Conservation (phyloP, 2,888 invertebrate genomes). For the Cactoblastis cactorum region DNA sequence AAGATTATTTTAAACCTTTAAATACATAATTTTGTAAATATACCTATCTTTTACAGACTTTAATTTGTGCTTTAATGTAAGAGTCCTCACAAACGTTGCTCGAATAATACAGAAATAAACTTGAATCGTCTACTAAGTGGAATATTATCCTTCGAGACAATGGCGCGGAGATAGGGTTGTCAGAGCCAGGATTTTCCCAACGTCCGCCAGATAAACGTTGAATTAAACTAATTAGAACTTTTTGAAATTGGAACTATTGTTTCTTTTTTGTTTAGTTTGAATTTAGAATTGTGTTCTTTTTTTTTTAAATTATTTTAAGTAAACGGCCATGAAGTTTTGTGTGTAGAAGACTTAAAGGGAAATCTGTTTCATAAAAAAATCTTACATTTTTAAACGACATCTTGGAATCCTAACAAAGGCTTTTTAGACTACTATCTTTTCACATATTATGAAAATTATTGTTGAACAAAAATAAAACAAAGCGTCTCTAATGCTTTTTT, state of each 20-base stretch:
- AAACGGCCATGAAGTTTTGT: neutral
- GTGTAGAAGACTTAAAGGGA: neutral
- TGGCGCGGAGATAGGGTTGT: constrained; percentile 22
- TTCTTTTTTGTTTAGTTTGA: neutral
- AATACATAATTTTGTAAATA: no score
- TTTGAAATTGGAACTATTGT: constrained; percentile 1
- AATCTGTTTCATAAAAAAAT: no score
- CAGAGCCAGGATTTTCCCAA: constrained; percentile 6
- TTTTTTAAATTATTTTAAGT: neutral
- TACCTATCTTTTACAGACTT: constrained; percentile 23
- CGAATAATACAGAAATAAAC: constrained; percentile 42
- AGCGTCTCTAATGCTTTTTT: no score
- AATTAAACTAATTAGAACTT: constrained; percentile 6
- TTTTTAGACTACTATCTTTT: no score
- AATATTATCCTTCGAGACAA: constrained; percentile 49
- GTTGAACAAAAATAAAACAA: no score
- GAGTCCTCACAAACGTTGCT: constrained; percentile 18
- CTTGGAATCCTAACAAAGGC: no score
- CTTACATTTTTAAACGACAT: no score
- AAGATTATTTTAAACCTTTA: no score
- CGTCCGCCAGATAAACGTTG: constrained; percentile 1
- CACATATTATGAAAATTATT: no score
- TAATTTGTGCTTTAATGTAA: constrained; percentile 20
- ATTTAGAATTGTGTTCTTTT: neutral
- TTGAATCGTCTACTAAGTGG: constrained; percentile 40